Base-by-base conservation (phyloP, 2,797 vertebrate genomes). In the Rallus crepitans region DNA sequence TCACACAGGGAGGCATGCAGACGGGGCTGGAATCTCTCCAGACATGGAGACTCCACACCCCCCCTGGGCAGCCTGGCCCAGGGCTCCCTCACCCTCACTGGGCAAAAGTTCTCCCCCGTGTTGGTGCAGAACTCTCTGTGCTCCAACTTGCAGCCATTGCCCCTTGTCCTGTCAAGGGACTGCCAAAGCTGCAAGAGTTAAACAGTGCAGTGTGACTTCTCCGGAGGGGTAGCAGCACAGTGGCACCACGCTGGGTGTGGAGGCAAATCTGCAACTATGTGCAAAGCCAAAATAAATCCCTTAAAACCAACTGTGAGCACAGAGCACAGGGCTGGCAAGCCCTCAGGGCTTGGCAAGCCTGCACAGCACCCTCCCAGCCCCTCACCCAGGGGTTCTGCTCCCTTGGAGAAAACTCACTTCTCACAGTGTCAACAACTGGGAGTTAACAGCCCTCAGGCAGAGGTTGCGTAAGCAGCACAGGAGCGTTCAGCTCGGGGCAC, bases 161-260 rank as follows among this genome's bases (percentile, higher is more conserved):
- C 42, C 42, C 42, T 19, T 42, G 42, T 42, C 42, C 42, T 42
- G 42, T 42, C 42, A 42, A 16, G 15, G 40, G 40, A 42, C 40
- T 42, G 16, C 17, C 40, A 42, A 42, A 42, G 15, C 53, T 28
- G 42, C 64, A 18, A 9, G 45, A 33, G 23, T 40, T 15, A 7
- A 45, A 40, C 0, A 12, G 31, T 18, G 21, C 50, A 6, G 25
- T 0, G 24, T 0, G 56, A 20, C 17, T 37, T 2, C 35, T 14
- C 12, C 1, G 17, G 40, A 12, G 39, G 3, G 3, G 1, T 17
- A 25, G 6, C 1, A 1, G 6, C 9, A 1, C 0, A 4, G 11
- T 40, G 3, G 45, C 77, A 24, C 25, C 0, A 39, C 25, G 0
- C 14, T 2, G 48, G 59, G 55, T 18, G 27, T 4, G 0, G 64